A percentile compares a stretch with the other conserved stretches of the same genome.
Evolutionary conservation across 92 coral and sea anemone species (phyloP).

Genomic region (Galaxea fascicularis): DNA sequence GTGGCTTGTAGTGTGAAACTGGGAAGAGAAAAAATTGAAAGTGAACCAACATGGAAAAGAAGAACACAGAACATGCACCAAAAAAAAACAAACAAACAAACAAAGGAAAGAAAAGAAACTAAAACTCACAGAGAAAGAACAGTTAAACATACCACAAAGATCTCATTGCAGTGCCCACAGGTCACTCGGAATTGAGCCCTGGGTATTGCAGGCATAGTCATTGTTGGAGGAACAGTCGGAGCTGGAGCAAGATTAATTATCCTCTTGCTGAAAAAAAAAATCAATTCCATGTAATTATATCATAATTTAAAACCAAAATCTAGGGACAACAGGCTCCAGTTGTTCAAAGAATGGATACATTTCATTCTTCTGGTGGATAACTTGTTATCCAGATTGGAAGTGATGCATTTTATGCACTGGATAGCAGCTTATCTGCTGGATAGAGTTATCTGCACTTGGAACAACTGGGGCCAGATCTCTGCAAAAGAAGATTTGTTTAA

Average conservation of each 20-base stretch:
- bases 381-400: too few relatives aligned
- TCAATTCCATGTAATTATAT: neutral
- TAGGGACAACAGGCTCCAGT: too few relatives aligned
- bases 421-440: too few relatives aligned
- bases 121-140: neutral
- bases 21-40: slow-evolving; percentile 7
- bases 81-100: too few relatives aligned
- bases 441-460: too few relatives aligned
- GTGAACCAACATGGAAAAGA: neutral
- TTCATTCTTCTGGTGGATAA: too few relatives aligned
- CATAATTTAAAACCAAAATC: too few relatives aligned
- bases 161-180: slow-evolving; percentile 91
- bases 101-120: neutral
- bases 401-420: too few relatives aligned
- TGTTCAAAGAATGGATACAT: too few relatives aligned
- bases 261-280: slow-evolving; percentile 74
- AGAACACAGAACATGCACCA: too few relatives aligned
- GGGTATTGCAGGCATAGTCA: neutral
- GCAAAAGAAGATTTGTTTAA: too few relatives aligned
- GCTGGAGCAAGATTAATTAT: slow-evolving; percentile 81
- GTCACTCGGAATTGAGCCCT: slow-evolving; percentile 1
- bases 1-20: slow-evolving; percentile 94
- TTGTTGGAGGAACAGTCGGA: neutral
- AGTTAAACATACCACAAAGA: slow-evolving; percentile 84
- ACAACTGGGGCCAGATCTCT: too few relatives aligned